Conservation (phyloP, 2,113 vertebrate species). For the Elephantulus edwardii region DNA sequence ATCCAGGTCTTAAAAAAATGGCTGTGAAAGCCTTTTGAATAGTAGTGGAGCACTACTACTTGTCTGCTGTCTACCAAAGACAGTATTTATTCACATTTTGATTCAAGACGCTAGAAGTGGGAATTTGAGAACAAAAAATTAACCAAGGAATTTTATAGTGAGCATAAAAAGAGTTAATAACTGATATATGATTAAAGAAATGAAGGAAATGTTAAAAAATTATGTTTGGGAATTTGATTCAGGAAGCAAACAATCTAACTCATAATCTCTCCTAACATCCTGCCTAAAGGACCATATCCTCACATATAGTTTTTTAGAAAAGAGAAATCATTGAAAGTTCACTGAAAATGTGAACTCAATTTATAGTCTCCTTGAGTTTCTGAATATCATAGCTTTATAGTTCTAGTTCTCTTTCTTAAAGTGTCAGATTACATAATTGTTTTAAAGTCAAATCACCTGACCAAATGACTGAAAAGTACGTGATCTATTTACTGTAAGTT, state of each 20-base stretch:
- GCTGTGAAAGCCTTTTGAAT: too few relatives aligned
- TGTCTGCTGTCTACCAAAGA: too few relatives aligned
- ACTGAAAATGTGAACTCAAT: not conserved
- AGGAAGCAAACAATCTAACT: not conserved
- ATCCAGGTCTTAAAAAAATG: too few relatives aligned
- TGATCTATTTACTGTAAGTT: constrained; percentile 76
- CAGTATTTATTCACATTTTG: not conserved
- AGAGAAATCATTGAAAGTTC: not conserved
- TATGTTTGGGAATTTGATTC: not conserved
- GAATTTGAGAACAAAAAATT: too few relatives aligned
- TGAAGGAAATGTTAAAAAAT: not conserved
- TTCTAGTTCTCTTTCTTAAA: not conserved
- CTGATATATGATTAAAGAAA: not conserved
- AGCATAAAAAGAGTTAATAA: not conserved
- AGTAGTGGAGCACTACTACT: too few relatives aligned
- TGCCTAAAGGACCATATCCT: not conserved
- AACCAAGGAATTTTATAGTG: not conserved
- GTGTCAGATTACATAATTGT: constrained; percentile 52
- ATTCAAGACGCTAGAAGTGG: not conserved
- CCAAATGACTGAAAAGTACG: constrained; percentile 68
- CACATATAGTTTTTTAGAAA: not conserved
- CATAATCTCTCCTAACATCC: not conserved
- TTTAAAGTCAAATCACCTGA: constrained; percentile 68
- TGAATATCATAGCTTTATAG: not conserved
- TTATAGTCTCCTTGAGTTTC: not conserved